Evolutionary conservation across 1,140 invertebrate genomes (phyloP).

Genomic region (Steinernema feltiae): DNA sequence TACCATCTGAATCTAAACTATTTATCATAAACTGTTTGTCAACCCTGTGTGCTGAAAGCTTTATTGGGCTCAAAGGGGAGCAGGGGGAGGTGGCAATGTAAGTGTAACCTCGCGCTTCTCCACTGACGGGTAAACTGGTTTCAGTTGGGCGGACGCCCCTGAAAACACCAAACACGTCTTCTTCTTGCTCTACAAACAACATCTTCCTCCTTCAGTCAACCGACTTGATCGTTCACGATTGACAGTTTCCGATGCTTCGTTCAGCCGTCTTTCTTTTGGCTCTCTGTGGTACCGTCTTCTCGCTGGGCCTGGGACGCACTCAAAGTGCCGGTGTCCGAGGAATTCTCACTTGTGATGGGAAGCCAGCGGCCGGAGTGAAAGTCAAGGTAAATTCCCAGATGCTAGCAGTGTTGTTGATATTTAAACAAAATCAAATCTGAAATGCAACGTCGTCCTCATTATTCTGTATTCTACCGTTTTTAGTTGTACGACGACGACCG

Average conservation of each 20-base stretch:
- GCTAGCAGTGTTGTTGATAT: slow-evolving; percentile 14
- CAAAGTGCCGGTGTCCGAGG: slow-evolving; percentile 26
- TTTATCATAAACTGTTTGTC: neutral
- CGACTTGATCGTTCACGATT: neutral
- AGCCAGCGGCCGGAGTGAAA: slow-evolving; percentile 26
- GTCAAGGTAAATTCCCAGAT: neutral
- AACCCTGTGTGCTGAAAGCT: too few species aligned
- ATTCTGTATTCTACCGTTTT: neutral
- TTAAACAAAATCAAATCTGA: too few species aligned
- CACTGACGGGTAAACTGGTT: neutral
- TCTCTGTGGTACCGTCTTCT: slow-evolving; percentile 14
- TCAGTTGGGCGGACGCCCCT: neutral
- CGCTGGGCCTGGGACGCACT: neutral
- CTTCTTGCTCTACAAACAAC: neutral
- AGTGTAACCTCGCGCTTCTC: slow-evolving; percentile 1
- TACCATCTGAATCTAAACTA: neutral
- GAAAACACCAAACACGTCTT: slow-evolving; percentile 11
- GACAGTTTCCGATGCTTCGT: neutral
- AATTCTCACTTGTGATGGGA: slow-evolving; percentile 29
- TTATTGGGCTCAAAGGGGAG: neutral
- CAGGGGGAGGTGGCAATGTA: neutral
- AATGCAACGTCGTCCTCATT: too few species aligned
- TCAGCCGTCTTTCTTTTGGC: slow-evolving; percentile 9
- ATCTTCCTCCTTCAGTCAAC: neutral
- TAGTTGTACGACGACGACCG: slow-evolving; percentile 22